Evolutionary conservation across 2,797 vertebrate genomes (phyloP), one percentile per base, ranked within the genome.

Genomic region (Philypnodon macrostomus): DNA sequence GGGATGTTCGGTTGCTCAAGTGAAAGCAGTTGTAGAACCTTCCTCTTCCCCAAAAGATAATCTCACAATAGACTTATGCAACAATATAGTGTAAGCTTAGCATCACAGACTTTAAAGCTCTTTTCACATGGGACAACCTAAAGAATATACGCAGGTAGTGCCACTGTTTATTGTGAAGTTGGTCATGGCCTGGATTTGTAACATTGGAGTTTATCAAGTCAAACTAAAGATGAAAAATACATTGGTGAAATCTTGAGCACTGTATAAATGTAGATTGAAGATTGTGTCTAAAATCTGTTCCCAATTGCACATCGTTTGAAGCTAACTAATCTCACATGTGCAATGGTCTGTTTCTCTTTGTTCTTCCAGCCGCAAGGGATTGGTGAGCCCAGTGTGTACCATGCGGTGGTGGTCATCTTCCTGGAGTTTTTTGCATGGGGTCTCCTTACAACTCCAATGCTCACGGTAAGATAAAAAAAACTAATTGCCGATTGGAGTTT

Each of bases 351-450:
- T 56, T 21, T 50, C 17, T 74, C 13, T 65, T n/a, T 70, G 53
- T 75, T 54, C 38, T 27, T 71, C 29, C 71, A 95, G 94, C 92
- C 94, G 9, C 94, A 96, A 81, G 93, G 93, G 58, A 92, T 95
- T 0, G 94, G 94, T 5, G 94, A 95, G 74, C 93, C 94, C 60
- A 95, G 94, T n/a, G 93, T 95, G 60, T 95, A 95, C 83, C 93
- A 96, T 63, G 94, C 93, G 0, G 93, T 95, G 83, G 93, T 94
- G 68, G 93, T 95, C 68, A 95, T 95, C 76, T 96, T 96, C 87
- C 88, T 95, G 80, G 93, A 95, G 80, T 95, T 95, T 79, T 95
- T 95, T 35, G 94, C 94, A 46, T 95, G 93, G 93, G 93, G 93
- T 56, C 85, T 95, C 41, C 91, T 96, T 65, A 94, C 94, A 45